phyloP scores from a whole-genome alignment of 2,888 invertebrate genomes.

The Pseudanteris insignis region DNA sequence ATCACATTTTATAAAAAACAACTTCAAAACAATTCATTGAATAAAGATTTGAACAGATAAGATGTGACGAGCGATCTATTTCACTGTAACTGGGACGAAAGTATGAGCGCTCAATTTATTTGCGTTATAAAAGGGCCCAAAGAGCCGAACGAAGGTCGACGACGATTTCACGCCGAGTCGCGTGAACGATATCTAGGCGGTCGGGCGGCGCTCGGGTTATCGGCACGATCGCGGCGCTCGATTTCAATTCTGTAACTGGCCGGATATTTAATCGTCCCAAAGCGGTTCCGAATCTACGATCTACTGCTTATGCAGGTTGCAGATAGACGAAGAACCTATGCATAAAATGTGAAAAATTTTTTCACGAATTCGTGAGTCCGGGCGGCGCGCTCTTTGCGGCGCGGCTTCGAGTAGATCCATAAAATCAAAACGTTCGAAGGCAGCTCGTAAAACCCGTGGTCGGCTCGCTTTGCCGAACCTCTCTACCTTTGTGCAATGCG shows the following conservation, averaged over 20 bases:
- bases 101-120: too few relatives aligned
- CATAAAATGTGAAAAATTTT: conserved; percentile 12
- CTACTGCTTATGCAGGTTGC: conserved; percentile 17
- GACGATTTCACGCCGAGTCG: conserved; percentile 18
- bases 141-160: conserved; percentile 14
- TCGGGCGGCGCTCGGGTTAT: conserved; percentile 16
- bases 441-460: conserved; percentile 29
- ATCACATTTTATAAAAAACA: too few relatives aligned
- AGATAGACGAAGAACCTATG: conserved; percentile 3
- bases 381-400: conserved; percentile 19
- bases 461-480: conserved; percentile 28
- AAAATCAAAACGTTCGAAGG: conserved; percentile 35
- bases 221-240: conserved; percentile 18
- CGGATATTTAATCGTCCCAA: conserved; percentile 14
- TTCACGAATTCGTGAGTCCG: conserved; percentile 9
- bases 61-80: too few relatives aligned
- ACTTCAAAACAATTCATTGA: too few relatives aligned
- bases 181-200: conserved; percentile 20
- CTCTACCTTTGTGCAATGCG: conserved; percentile 25
- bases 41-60: too few relatives aligned
- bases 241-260: conserved; percentile 21
- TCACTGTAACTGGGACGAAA: too few relatives aligned
- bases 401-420: conserved; percentile 27
- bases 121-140: too few relatives aligned
- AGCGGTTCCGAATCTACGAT: conserved; percentile 12